Base-by-base conservation (phyloP, 2,113 vertebrate genomes). In the Elgaria multicarinata region DNA sequence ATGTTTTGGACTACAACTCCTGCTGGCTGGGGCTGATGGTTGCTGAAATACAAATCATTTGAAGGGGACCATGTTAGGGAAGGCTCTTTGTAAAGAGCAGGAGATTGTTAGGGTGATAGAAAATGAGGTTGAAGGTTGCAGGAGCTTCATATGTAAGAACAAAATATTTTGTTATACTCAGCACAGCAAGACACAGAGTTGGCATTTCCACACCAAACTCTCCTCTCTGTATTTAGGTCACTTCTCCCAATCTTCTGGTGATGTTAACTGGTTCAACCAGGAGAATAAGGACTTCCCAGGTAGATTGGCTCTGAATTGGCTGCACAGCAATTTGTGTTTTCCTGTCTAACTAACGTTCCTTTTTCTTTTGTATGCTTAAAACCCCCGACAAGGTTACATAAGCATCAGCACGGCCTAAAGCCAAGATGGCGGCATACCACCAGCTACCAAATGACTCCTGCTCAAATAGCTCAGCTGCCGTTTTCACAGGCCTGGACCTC, bases 401-500 rank as follows among this genome's bases (percentile, higher is more conserved):
- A 81, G 44, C 58, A 0, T 0, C 0, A 69, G 64, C 7, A 0
- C 53, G 16, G 46, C 1, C 22, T 6, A 1, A 28, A 6, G 1
- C 39, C 58, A 1, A 55, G 79, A 97, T 93, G 93, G 91, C 91
- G 33, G 85, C 92, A n/a, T 90, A 36, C 31, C 8, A 24, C 0
- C 91, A 66, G 67, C 85, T 86, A 24, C 66, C 50, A 36, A 97
- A 96, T 1, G 14, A 66, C 53, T 96, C 96, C 44, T 92, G 93
- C 91, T 93, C 89, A 39, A 96, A 95, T 0, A 0, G 66, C 79
- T 94, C 95, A 1, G 87, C 87, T 26, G 71, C 96, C 1, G 81
- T 96, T 39, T 98, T 98, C 91, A 92, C 95, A 0, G 98, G 98
- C 44, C 95, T 98, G 71, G 97, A 98, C 88, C 96, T 98, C 53